A percentile compares a stretch with the other conserved stretches of the same genome.
Evolutionary conservation across 2,797 vertebrate genomes (phyloP).

Genomic region (Erethizon dorsatum): DNA sequence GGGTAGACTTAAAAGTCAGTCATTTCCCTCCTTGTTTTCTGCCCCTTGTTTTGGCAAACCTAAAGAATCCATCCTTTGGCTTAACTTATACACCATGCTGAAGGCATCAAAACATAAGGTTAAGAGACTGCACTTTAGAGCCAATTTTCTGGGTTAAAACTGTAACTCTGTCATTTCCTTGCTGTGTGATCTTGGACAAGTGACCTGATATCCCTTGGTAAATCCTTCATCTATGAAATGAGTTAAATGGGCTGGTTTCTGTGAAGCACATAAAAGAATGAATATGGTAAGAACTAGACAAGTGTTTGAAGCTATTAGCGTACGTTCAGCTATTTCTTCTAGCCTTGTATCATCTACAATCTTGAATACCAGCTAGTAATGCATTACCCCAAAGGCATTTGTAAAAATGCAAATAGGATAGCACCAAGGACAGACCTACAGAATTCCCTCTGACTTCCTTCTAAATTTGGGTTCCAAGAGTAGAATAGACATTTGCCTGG

Average conservation of each 20-base stretch:
- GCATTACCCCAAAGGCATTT: neutral
- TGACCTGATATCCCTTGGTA: neutral
- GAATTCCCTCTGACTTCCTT: conserved; percentile 27
- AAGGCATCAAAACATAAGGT: neutral
- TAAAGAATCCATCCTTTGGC: neutral
- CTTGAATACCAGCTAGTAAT: neutral
- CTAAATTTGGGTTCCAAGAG: conserved; percentile 6
- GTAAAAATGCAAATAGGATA: conserved; percentile 43
- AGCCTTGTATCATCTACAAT: neutral
- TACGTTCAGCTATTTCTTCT: conserved; percentile 9
- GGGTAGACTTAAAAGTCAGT: neutral
- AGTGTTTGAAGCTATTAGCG: neutral
- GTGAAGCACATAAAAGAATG: neutral
- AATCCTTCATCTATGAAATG: conserved; percentile 55
- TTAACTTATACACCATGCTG: neutral
- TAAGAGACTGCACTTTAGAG: neutral
- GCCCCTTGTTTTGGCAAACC: neutral
- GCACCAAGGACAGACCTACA: neutral
- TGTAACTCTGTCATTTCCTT: conserved; percentile 36
- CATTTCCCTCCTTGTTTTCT: neutral
- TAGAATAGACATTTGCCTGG: neutral
- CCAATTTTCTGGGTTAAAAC: conserved; percentile 25
- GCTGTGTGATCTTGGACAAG: neutral
- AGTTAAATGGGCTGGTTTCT: conserved; percentile 9
- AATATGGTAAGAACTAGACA: conserved; percentile 20